Evolutionary conservation across 2,113 vertebrate species (phyloP).

Genomic region (Martes martes): DNA sequence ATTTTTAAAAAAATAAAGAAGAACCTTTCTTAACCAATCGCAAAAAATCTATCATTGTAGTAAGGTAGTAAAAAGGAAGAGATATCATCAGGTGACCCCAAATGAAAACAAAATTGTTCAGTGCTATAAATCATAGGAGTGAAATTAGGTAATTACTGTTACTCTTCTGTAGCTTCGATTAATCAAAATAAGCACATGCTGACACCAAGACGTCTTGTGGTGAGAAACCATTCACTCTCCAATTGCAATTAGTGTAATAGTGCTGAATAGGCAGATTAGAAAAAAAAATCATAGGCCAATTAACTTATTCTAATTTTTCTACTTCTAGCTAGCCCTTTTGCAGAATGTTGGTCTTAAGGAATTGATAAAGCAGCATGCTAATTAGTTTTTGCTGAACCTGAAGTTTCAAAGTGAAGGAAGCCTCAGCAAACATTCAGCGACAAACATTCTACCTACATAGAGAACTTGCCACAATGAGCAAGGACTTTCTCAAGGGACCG

Average conservation of each 20-base stretch:
- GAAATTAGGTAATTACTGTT: not conserved
- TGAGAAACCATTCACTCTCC: not conserved
- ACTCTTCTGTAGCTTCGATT: not conserved
- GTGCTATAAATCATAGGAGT: not conserved
- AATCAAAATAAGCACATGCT: not conserved
- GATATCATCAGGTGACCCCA: not conserved
- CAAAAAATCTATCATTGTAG: not conserved
- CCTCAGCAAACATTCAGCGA: not conserved
- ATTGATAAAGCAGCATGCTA: constrained; percentile 6
- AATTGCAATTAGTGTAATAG: constrained; percentile 20
- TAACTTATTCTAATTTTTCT: not conserved
- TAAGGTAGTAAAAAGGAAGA: not conserved
- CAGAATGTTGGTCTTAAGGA: not conserved
- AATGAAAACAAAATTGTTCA: not conserved
- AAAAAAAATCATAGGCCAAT: not conserved
- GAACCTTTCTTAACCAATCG: not conserved
- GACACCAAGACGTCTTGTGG: not conserved
- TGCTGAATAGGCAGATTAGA: not conserved
- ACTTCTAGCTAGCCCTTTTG: not conserved
- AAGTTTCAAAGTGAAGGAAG: not conserved
- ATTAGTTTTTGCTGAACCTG: not conserved
- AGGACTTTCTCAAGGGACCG: not conserved
- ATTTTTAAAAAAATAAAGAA: not conserved
- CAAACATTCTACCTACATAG: too few species aligned
- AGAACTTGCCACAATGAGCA: not conserved